Percentiles rank a stretch among this genome's conserved stretches.
phyloP scores from a whole-genome alignment of 2,797 vertebrate genomes.

The Hypotaenidia philippensis region DNA sequence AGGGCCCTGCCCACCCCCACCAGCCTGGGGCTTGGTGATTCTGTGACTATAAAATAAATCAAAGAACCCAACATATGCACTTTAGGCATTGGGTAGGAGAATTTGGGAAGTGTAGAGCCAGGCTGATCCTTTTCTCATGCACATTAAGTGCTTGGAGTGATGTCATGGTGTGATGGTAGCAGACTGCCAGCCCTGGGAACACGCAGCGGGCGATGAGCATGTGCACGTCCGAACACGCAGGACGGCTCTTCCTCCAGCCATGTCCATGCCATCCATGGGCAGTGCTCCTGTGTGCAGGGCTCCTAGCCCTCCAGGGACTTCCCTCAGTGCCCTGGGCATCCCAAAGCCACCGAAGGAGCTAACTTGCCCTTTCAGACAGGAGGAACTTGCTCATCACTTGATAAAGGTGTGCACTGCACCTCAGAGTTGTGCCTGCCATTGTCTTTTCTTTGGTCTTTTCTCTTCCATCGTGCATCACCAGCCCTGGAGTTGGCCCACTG shows the following conservation, averaged over 20 bases:
- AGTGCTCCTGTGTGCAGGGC: background rate
- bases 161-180: background rate
- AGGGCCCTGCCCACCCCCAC: no score
- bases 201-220: background rate
- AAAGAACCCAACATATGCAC: background rate
- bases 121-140: background rate
- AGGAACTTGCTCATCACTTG: fast-evolving
- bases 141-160: fast-evolving
- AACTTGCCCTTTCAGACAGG: background rate
- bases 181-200: constrained; percentile 30
- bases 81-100: background rate
- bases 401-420: background rate
- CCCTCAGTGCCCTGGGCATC: background rate
- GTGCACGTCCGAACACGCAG: background rate
- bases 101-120: constrained; percentile 46
- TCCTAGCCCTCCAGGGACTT: fast-evolving
- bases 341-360: background rate
- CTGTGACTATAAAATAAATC: background rate
- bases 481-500: background rate
- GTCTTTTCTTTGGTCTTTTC: background rate
- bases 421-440: background rate
- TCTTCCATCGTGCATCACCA: background rate
- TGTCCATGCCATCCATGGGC: background rate
- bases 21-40: no score
- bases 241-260: background rate